Base-by-base conservation (phyloP, 2,888 invertebrate species). In the Xanthostigma xanthostigma region DNA sequence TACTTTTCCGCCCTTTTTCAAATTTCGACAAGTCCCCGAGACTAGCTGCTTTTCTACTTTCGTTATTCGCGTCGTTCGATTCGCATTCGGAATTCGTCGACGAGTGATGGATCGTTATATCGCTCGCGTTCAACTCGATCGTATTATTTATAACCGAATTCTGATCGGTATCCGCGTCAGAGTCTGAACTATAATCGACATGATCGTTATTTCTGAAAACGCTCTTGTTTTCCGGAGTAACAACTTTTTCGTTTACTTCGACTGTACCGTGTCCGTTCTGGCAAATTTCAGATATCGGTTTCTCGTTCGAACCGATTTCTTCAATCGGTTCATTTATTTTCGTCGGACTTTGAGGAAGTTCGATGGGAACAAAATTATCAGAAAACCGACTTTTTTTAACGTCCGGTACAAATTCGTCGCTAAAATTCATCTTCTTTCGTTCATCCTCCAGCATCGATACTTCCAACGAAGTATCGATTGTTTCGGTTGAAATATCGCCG, bases 21-120 rank as follows among this genome's bases (percentile, higher is more conserved):
- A 86, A 79, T 60, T 80, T 78, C 0, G 85, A 84, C 45, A 88
- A 66, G 64, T 88, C 87, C 1, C 86, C 87, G 2, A 87, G 70
- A 37, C 86, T 87, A 1, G 86, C 82, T 2, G 87, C 85, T 67
- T 82, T 84, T 13, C 86, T 68, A 49, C 71, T 73, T 59, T 78
- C 78, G 53, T 79, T 79, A 45, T 78, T 76, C 1, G 65, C 66
- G 52, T 74, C 75, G 49, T 69, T 63, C 48, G 69, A 64, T 1
- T 74, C 73, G 9, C 69, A 63, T 55, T 75, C 70, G 48, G 76
- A 76, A 41, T 72, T 67, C 41, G 67, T 67, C 38, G 80, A 78
- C 10, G 78, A 77, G 60, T 81, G 81, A 58, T 84, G 84, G 39
- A 84, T 78, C 5, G 83, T 84, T 47, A 84, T 81, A 56, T 84